These are phyloP conservation scores for Ammospiza maritima DNA, from an alignment of 2,797 vertebrate species.

Conservation along the genomic window DNA sequence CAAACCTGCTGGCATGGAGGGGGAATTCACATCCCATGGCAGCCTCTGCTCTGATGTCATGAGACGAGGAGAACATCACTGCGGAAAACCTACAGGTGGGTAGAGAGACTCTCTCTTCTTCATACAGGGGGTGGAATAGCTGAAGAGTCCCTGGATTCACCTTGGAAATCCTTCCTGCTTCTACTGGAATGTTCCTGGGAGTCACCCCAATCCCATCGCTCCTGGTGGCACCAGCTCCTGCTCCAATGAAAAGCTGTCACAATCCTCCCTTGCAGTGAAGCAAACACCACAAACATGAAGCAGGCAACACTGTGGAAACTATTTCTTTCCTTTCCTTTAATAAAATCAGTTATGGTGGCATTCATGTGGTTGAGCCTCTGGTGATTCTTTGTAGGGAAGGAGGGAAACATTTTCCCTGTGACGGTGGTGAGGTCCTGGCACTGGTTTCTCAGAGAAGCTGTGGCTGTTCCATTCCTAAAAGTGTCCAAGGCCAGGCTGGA, in stretches of 20 bases:
- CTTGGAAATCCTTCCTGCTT: neutral
- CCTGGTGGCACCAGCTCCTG: neutral
- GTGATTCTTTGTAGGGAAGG: neutral
- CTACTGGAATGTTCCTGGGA: neutral
- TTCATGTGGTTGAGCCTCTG: neutral
- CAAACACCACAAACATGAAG: neutral
- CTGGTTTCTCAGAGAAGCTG: neutral
- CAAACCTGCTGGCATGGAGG: neutral
- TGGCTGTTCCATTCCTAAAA: neutral
- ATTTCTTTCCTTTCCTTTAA: neutral
- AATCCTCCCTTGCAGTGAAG: neutral
- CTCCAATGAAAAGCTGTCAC: neutral
- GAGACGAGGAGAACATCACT: neutral
- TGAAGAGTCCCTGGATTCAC: neutral
- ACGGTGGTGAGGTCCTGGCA: neutral
- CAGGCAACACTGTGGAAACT: neutral
- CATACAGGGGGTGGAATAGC: neutral
- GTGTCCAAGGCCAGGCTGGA: neutral
- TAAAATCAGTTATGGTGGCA: neutral
- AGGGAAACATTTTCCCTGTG: neutral
- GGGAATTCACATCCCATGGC: fast-evolving
- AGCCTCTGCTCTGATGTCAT: neutral
- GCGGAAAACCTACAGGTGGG: neutral
- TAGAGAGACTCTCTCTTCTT: neutral
- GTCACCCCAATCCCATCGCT: fast-evolving